phyloP scores from a whole-genome alignment of 2,797 vertebrate species.

The Dryobates pubescens region DNA sequence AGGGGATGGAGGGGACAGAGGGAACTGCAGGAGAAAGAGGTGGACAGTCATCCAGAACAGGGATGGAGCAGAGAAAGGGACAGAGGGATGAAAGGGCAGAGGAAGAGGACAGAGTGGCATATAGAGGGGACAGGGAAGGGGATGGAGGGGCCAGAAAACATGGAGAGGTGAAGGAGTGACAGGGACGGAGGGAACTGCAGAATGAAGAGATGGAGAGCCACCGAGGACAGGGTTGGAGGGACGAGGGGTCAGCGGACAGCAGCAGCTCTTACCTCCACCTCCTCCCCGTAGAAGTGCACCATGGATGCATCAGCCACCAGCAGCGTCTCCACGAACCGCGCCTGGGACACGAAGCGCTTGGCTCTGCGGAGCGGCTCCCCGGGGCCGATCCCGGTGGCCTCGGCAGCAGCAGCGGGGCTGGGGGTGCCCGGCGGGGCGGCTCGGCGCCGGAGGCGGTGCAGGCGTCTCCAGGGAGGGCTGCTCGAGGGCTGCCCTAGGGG shows the following conservation, averaged over 20 bases:
- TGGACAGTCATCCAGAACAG: too few relatives aligned
- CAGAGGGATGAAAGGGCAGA: too few relatives aligned
- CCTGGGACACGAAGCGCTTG: constrained; percentile 87
- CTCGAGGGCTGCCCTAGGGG: constrained; percentile 77
- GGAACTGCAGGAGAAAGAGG: background rate
- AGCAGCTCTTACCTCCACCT: constrained; percentile 86
- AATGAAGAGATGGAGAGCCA: background rate
- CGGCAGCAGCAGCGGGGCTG: background rate
- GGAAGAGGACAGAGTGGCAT: background rate
- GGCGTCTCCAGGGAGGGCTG: constrained; percentile 68
- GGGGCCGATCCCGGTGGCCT: background rate
- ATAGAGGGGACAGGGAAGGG: too few relatives aligned
- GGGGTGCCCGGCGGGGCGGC: background rate
- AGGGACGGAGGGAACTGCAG: background rate
- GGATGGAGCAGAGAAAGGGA: background rate
- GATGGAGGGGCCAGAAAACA: background rate
- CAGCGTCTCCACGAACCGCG: constrained; percentile 94
- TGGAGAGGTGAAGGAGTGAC: background rate
- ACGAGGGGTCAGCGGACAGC: too few relatives aligned
- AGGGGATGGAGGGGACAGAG: too few relatives aligned
- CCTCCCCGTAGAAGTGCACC: constrained; percentile 90
- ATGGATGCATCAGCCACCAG: constrained; percentile 91
- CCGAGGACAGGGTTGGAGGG: too few relatives aligned
- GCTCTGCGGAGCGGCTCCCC: constrained; percentile 19
- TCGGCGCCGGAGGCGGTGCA: constrained; percentile 82